A percentile compares a stretch with the other conserved stretches of the same genome.
phyloP scores from a whole-genome alignment of 2,888 invertebrate species.

The Spilarctia lutea region DNA sequence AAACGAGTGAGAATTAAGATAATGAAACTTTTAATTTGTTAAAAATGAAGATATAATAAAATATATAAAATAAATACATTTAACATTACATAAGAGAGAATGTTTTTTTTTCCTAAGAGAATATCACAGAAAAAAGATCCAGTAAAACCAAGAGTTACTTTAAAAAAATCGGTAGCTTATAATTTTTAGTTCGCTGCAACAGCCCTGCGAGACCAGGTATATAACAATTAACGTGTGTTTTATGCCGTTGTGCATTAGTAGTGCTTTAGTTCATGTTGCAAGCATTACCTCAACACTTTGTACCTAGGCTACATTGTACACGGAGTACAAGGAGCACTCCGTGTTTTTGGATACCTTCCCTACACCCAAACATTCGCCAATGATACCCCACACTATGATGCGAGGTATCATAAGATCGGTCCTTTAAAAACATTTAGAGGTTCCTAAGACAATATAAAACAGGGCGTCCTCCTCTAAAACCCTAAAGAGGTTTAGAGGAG shows the following conservation, averaged over 20 bases:
- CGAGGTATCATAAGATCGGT: too few relatives aligned
- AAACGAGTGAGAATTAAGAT: not conserved
- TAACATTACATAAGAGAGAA: too few relatives aligned
- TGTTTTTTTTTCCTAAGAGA: not conserved
- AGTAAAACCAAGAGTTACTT: not conserved
- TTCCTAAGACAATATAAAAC: too few relatives aligned
- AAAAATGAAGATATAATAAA: not conserved
- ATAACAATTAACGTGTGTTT: not conserved
- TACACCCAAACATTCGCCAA: too few relatives aligned
- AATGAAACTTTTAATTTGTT: not conserved
- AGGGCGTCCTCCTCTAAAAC: too few relatives aligned
- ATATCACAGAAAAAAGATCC: not conserved
- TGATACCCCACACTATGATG: too few relatives aligned
- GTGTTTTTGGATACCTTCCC: too few relatives aligned
- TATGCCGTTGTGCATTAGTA: not conserved
- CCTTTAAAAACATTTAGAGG: too few relatives aligned
- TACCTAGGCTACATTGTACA: too few relatives aligned
- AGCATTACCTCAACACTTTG: not conserved
- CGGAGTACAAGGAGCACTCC: too few relatives aligned
- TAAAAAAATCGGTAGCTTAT: not conserved
- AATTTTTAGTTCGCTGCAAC: not conserved
- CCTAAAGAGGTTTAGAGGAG: too few relatives aligned
- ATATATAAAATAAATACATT: too few relatives aligned
- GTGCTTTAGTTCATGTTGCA: not conserved
- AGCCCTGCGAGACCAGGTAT: not conserved